phyloP scores from a whole-genome alignment of 2,113 vertebrate species.

The Paedocypris sp. region DNA sequence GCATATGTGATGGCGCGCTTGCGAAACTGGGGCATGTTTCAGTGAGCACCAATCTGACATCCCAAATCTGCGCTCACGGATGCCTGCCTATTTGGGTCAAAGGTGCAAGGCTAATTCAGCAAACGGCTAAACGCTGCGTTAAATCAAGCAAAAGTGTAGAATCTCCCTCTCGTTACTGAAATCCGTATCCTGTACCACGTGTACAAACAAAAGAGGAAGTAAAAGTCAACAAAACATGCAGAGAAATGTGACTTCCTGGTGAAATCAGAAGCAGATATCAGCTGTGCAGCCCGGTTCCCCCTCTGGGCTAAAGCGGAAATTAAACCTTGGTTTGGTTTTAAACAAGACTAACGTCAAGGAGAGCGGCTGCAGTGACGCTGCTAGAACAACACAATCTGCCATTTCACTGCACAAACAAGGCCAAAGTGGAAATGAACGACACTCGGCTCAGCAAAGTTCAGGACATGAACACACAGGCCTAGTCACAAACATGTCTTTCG shows the following conservation, averaged over 20 bases:
- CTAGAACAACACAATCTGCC: conserved; percentile 22
- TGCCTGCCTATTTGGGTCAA: conserved; percentile 51
- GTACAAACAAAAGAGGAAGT: neutral
- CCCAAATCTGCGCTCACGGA: conserved; percentile 20
- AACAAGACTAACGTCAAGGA: neutral
- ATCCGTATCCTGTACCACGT: neutral
- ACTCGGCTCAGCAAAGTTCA: conserved; percentile 2
- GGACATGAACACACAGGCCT: conserved; percentile 14
- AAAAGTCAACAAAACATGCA: neutral
- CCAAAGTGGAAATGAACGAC: conserved; percentile 25
- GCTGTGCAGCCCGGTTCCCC: neutral
- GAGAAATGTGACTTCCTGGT: neutral
- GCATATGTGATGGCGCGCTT: neutral
- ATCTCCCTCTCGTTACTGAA: neutral
- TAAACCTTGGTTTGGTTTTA: conserved; percentile 7
- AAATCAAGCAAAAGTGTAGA: conserved; percentile 39
- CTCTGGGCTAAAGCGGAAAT: conserved; percentile 16
- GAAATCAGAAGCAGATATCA: no score
- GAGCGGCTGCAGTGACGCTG: neutral
- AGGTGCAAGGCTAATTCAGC: conserved; percentile 42
- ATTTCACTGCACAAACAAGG: conserved; percentile 24
- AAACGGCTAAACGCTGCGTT: conserved; percentile 24
- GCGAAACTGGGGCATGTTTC: conserved; percentile 3
- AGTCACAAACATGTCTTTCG: neutral
- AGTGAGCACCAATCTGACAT: conserved; percentile 4